Base-by-base conservation (phyloP, 2,113 vertebrate genomes). In the Pelodiscus sinensis region DNA sequence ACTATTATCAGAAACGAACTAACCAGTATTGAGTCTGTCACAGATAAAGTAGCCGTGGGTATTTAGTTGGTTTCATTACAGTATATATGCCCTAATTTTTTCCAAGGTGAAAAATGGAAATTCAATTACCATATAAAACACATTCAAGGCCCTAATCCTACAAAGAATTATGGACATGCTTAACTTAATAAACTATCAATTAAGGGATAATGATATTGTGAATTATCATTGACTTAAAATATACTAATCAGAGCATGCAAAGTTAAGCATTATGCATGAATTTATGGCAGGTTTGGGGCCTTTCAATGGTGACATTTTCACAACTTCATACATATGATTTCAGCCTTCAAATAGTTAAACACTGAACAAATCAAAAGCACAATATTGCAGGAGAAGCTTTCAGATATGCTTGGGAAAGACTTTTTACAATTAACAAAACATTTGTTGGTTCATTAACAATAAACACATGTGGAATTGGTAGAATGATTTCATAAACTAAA, bases 381-480 rank as follows among this genome's bases (percentile, higher is more conserved):
- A 85, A 94, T 94, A 90, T 71, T 21, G 6, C 88, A 94, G 88
- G 73, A 91, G 90, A 95, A 97, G 96, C 79, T 96, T 97, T 88
- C 77, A 88, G 52, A 82, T 73, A 75, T 78, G 84, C 84, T 95
- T 92, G 84, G 93, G 71, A 94, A 95, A 86, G 51, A 55, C 88
- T 95, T 96, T 96, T 90, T 93, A 79, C 2, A 87, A 96, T 92
- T 25, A 92, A 84, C 89, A 90, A 95, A 97, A 92, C 94, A 93
- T 96, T 96, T 80, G 92, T 90, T 95, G 94, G 97, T 94, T 95
- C 91, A 80, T 96, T 96, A 96, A 88, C 85, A 96, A 95, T 16
- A 91, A 95, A 96, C 3, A 18, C 92, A 51, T 93, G 79, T 73
- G 87, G 87, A 94, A 91, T 8, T 19, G 95, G 94, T 79, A 90